Evolutionary conservation across 2,113 vertebrate genomes (phyloP), one percentile per base, ranked within the genome.

Genomic region (Myanophis thanlyinensis): DNA sequence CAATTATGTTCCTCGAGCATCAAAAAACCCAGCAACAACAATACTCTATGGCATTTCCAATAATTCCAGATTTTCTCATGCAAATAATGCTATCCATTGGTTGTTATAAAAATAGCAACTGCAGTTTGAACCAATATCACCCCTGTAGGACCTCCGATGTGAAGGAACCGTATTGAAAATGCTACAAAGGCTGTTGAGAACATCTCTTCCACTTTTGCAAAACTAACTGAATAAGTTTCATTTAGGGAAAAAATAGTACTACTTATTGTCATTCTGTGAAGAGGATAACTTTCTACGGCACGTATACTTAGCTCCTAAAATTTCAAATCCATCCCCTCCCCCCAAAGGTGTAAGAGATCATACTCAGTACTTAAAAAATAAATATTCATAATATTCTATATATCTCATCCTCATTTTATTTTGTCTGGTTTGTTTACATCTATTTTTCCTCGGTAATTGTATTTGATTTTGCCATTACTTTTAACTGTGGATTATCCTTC

Each of bases 201-300:
- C 84, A 48, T 1, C 5, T 40, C 10, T 4, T 56, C 23, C 18
- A 91, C 93, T 48, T 89, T n/a, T 40, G n/a, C 54, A 59, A 8
- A 87, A 92, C 56, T 5, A 94, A 93, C 92, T 52, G 40, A 85
- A 30, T 92, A 18, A 46, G 90, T 93, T 94, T 93, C 89, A 92
- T 92, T 94, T 92, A 56, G 51, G 84, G 91, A 91, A 67, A 90
- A 94, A 93, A 95, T 93, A 80, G 49, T 89, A 62, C 84, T 2
- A 12, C 35, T 80, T 9, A 8, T 80, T 80, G 15, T 80, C n/a
- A 80, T 80, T 80, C 15, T 80, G 67, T 80, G n/a, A 80, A 80
- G 67, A 40, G n/a, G 13, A 40, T 80, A 15, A 20, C 67, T 80
- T 20, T 35, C 67, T 40, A 20, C 20, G 67, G 67, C 15, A 80